Evolutionary conservation across 2,113 vertebrate genomes (phyloP), one percentile per base, ranked within the genome.

Genomic region (Gnathonemus longibarbis): DNA sequence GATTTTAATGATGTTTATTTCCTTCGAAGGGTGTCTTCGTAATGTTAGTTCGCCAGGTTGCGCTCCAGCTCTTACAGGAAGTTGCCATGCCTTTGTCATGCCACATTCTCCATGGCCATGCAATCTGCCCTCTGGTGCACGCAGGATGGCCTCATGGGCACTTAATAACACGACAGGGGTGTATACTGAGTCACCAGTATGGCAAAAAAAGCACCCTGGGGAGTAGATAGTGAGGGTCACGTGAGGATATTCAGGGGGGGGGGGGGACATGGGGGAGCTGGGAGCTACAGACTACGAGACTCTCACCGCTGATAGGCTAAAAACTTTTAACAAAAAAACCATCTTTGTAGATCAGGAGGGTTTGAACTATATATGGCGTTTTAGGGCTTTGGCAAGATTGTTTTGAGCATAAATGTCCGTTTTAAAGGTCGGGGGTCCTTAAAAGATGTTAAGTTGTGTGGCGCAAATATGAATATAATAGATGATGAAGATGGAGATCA

Each of bases 1-100:
- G 17, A 83, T 2, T 11, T n/a, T 53, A 89, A 53, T 85, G 53
- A 84, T 62, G 77, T 62, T 84, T 89, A 74, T 88, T 70, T 58
- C 19, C 53, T 74, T 74, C 13, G 27, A 48, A 35, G 24, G 24
- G 13, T 21, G 62, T 70, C 58, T 88, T 10, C 5, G 42, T 88
- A 45, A n/a, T 42, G 39, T 35, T 42, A 58, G 87, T n/a, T 31
- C 1, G 21, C 42, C 58, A 31, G 52, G 56, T 39, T 88, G 53
- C 13, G 17, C 3, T 42, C 9, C 19, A 62, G 52, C 84, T 50
- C 45, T 50, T 3, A 56, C 21, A 27, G 19, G 24, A 88, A 58
- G 10, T 21, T 11, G 87, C 39, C 87, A 88, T 88, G 56, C 87
- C 10, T 9, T 66, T 35, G 1, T 11, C 87, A 88, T 46, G 56